These are phyloP conservation scores for Drosophila paranaensis DNA, from an alignment of 2,888 invertebrate species.

Conservation along the genomic window DNA sequence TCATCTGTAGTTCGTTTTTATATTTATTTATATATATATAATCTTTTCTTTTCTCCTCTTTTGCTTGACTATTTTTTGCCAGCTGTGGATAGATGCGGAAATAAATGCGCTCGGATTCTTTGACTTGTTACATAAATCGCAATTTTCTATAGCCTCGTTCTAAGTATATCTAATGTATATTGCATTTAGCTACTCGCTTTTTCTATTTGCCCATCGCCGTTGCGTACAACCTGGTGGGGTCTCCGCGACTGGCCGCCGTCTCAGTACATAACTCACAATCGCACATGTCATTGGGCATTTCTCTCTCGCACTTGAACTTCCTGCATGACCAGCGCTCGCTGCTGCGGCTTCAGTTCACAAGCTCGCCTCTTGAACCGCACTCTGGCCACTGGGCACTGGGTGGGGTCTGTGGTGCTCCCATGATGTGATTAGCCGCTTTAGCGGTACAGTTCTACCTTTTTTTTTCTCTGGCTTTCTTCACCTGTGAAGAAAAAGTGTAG, in stretches of 20 bases:
- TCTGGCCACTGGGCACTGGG: slow-evolving; percentile 19
- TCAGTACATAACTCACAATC: slow-evolving; percentile 41
- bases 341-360: slow-evolving; percentile 47
- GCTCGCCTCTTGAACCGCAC: slow-evolving; percentile 44
- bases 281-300: slow-evolving; percentile 59
- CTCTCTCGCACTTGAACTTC: slow-evolving; percentile 72
- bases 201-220: slow-evolving; percentile 21
- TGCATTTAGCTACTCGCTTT: slow-evolving; percentile 73
- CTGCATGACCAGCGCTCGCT: slow-evolving; percentile 66
- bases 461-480: not conserved
- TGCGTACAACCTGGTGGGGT: slow-evolving; percentile 8
- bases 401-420: slow-evolving; percentile 39
- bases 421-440: slow-evolving; percentile 75
- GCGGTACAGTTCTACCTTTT: slow-evolving; percentile 59
- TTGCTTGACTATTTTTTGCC: slow-evolving; percentile 21
- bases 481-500: not conserved
- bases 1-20: slow-evolving; percentile 8
- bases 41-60: slow-evolving; percentile 6
- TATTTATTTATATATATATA: slow-evolving; percentile 7
- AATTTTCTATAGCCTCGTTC: slow-evolving; percentile 78
- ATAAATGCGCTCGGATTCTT: slow-evolving; percentile 76
- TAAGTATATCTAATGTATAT: slow-evolving; percentile 75
- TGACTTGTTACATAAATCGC: slow-evolving; percentile 79
- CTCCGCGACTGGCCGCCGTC: not conserved
- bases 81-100: slow-evolving; percentile 71